These are phyloP conservation scores for Alloplasta piceator DNA, from an alignment of 2,888 invertebrate genomes.

Conservation along the genomic window DNA sequence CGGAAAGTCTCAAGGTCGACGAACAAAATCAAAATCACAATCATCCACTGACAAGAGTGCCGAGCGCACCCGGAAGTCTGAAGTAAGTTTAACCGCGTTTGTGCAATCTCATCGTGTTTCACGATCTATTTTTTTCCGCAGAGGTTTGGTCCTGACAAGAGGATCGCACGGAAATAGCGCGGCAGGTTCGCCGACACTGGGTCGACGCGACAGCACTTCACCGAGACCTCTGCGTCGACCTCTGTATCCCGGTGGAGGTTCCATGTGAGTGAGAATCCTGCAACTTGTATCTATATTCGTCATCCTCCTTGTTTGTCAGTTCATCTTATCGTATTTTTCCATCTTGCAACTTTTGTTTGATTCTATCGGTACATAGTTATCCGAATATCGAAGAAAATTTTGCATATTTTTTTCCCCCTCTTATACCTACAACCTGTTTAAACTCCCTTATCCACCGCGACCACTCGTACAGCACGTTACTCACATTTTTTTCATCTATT, in stretches of 20 bases:
- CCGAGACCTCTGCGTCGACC: slow-evolving; percentile 81
- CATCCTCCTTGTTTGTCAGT: slow-evolving; percentile 69
- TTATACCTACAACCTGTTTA: too few species aligned
- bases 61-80: slow-evolving; percentile 91
- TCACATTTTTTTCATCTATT: too few species aligned
- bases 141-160: slow-evolving; percentile 80
- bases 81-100: slow-evolving; percentile 85
- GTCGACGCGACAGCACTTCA: slow-evolving; percentile 81
- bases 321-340: slow-evolving; percentile 73
- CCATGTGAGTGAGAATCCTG: slow-evolving; percentile 82
- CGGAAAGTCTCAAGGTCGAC: slow-evolving; percentile 77
- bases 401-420: too few species aligned
- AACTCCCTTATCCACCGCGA: too few species aligned
- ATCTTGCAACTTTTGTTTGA: slow-evolving; percentile 71
- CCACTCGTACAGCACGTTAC: too few species aligned
- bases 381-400: too few species aligned
- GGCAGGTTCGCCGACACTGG: slow-evolving; percentile 79
- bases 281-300: slow-evolving; percentile 78
- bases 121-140: slow-evolving; percentile 50
- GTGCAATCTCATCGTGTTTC: neutral
- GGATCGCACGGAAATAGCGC: slow-evolving; percentile 77
- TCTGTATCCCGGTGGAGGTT: slow-evolving; percentile 81
- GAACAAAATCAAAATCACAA: slow-evolving; percentile 80
- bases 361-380: too few species aligned
- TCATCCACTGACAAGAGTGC: slow-evolving; percentile 86